A percentile compares a stretch with the other conserved stretches of the same genome.
Evolutionary conservation across 1,140 invertebrate genomes (phyloP).

Genomic region (Akabosia matsudoensis): DNA sequence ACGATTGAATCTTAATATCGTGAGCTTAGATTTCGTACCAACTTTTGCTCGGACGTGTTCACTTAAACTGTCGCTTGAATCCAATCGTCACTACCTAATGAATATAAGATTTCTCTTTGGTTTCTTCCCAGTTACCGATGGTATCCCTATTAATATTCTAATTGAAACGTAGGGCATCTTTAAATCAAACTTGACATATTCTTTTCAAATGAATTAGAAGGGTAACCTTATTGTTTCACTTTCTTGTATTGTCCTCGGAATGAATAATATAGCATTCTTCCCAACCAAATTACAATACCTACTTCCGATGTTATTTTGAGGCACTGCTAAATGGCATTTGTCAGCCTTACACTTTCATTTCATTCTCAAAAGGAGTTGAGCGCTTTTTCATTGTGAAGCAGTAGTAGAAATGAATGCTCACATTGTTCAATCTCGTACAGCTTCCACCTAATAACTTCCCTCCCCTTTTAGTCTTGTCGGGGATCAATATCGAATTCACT

Average conservation of each 20-base stretch:
- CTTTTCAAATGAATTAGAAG: background rate
- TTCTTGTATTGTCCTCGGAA: background rate
- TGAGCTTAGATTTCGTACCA: too few species aligned
- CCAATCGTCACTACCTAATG: too few species aligned
- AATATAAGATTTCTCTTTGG: too few species aligned
- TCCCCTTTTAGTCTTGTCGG: background rate
- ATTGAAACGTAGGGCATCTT: too few species aligned
- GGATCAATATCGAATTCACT: background rate
- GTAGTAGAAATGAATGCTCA: background rate
- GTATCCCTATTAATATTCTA: too few species aligned
- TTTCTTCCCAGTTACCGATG: too few species aligned
- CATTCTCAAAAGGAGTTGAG: background rate
- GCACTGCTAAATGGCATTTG: background rate
- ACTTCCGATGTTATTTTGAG: background rate
- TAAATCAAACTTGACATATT: slow-evolving; percentile 14
- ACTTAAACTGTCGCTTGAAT: too few species aligned
- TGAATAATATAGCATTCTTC: background rate
- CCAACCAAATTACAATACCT: background rate
- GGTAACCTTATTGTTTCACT: background rate
- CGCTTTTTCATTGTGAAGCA: background rate
- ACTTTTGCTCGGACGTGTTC: too few species aligned
- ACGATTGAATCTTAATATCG: too few species aligned
- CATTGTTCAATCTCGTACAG: background rate
- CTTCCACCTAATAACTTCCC: background rate
- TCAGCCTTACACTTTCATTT: background rate